Evolutionary conservation across 1,140 invertebrate species (phyloP).

Genomic region (Drosophila subpulchrella): DNA sequence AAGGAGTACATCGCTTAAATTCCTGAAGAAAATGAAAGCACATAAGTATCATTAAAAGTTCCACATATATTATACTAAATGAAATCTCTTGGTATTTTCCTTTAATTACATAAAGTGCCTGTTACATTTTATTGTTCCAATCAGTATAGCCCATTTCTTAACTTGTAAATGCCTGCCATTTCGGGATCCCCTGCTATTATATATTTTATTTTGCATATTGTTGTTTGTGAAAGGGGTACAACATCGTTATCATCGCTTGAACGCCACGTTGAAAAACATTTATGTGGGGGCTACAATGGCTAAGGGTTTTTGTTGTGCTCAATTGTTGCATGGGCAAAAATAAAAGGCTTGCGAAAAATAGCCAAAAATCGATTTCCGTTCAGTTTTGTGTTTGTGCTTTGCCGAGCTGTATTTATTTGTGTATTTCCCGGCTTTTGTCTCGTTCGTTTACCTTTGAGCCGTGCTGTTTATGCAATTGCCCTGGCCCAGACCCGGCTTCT

Average conservation of each 20-base stretch:
- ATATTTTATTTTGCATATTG: constrained; percentile 2
- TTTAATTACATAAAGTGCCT: too few relatives aligned
- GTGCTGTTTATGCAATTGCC: constrained; percentile 40
- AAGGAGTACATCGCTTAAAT: too few relatives aligned
- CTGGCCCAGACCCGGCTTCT: constrained; percentile 47
- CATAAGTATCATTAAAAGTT: too few relatives aligned
- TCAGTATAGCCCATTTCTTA: too few relatives aligned
- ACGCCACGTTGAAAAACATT: constrained; percentile 6
- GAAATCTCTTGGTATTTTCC: too few relatives aligned
- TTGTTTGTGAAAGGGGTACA: not conserved
- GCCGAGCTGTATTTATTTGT: constrained; percentile 16
- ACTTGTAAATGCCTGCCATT: not conserved
- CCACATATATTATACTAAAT: too few relatives aligned
- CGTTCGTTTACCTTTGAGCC: constrained; percentile 28
- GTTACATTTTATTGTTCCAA: too few relatives aligned
- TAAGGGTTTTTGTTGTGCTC: constrained; percentile 19
- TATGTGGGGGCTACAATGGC: constrained; percentile 2
- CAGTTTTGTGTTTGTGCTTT: constrained; percentile 20
- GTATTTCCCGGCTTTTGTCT: constrained; percentile 16
- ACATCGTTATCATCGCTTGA: constrained; percentile 11
- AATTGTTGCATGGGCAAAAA: not conserved
- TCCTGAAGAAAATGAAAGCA: too few relatives aligned
- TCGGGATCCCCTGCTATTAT: not conserved
- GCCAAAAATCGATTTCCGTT: constrained; percentile 42
- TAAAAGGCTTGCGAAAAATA: constrained; percentile 31